Conservation (phyloP, 1,140 invertebrate genomes). For the Tetramorium parvispinum region DNA sequence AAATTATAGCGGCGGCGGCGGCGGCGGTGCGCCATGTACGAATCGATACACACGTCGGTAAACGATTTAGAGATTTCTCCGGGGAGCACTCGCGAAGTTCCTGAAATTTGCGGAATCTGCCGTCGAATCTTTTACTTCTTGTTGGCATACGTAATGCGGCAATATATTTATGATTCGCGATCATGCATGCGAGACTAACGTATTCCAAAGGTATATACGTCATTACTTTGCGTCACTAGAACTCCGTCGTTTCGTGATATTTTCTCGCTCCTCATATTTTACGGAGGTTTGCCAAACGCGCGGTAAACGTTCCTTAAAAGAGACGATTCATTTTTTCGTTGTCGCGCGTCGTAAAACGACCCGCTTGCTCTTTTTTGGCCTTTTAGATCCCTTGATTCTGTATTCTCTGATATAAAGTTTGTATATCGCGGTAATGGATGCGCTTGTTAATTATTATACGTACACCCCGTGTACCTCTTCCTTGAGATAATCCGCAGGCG, state of each 20-base stretch:
- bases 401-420: not conserved
- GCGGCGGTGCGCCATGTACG: not conserved
- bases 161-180: constrained; percentile 16
- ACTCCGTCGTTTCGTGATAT: not conserved
- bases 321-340: not conserved
- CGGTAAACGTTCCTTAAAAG: not conserved
- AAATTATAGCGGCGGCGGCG: constrained; percentile 1
- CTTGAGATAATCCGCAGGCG: not conserved
- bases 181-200: not conserved
- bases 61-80: constrained; percentile 45
- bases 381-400: not conserved
- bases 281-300: not conserved
- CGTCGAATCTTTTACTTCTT: not conserved
- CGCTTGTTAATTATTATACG: not conserved
- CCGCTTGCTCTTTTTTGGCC: not conserved
- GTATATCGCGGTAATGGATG: not conserved
- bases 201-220: not conserved
- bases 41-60: constrained; percentile 28
- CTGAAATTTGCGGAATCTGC: not conserved
- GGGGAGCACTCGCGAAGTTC: not conserved
- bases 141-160: not conserved
- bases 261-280: not conserved
- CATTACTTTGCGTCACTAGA: not conserved
- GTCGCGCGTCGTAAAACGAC: not conserved
- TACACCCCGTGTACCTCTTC: not conserved